A percentile compares a stretch with the other conserved stretches of the same genome.
phyloP scores from a whole-genome alignment of 2,113 vertebrate genomes.

The Egretta garzetta region DNA sequence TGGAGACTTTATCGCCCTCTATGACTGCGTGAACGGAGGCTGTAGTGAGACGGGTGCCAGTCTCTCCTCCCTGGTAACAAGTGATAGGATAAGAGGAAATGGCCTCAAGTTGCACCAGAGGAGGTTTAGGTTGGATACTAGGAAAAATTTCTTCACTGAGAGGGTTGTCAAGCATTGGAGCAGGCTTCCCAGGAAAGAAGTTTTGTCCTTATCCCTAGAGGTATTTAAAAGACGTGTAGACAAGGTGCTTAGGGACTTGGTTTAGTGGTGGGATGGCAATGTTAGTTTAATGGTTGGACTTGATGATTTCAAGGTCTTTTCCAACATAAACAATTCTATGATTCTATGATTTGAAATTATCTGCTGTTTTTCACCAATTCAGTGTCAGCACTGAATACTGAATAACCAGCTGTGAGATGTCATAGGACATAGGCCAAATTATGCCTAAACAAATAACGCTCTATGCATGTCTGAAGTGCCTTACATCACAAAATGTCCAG shows the following conservation, averaged over 20 bases:
- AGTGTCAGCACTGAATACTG: neutral
- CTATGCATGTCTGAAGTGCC: neutral
- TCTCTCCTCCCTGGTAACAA: neutral
- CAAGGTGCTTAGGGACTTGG: fast-evolving
- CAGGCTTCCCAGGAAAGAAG: neutral
- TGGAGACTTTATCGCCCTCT: neutral
- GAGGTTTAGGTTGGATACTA: neutral
- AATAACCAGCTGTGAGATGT: neutral
- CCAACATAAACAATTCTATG: neutral
- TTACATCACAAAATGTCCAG: neutral
- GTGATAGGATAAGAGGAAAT: fast-evolving
- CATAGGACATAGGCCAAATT: neutral
- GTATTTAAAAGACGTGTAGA: neutral
- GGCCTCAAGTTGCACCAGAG: neutral
- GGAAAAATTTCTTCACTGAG: neutral
- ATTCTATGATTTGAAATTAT: neutral
- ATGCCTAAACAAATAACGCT: neutral
- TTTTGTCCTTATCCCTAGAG: neutral
- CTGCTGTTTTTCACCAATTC: neutral
- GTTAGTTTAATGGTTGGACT: neutral
- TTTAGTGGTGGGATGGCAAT: neutral
- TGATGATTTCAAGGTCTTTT: neutral
- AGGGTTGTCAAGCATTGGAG: fast-evolving
- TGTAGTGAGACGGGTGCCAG: fast-evolving
- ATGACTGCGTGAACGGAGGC: neutral